Evolutionary conservation across 2,113 vertebrate species (phyloP).

Genomic region (Aptenodytes forsteri): DNA sequence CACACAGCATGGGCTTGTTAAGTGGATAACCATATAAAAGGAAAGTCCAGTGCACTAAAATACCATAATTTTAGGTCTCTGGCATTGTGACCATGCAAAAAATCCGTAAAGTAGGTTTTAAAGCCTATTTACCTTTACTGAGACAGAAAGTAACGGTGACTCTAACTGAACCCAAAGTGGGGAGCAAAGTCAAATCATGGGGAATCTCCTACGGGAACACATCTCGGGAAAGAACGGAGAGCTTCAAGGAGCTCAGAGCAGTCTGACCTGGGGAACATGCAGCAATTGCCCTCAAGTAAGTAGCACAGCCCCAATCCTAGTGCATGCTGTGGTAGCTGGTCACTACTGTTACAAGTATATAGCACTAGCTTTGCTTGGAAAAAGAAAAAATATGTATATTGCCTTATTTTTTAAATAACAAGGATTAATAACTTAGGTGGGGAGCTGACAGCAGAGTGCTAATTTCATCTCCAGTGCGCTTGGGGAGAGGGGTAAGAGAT

Average conservation of each 20-base stretch:
- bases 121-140: neutral
- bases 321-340: neutral
- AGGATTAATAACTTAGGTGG: neutral
- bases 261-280: neutral
- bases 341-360: neutral
- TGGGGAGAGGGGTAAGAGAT: neutral
- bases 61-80: neutral
- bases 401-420: neutral
- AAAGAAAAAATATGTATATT: neutral
- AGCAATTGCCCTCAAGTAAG: neutral
- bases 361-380: neutral
- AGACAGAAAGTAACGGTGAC: neutral
- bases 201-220: accelerated
- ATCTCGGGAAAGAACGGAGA: neutral
- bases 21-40: neutral
- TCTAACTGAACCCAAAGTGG: neutral
- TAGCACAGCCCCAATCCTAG: neutral
- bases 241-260: neutral
- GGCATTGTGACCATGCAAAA: neutral
- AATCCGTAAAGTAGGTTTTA: neutral
- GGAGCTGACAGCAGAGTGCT: neutral
- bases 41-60: neutral
- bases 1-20: neutral
- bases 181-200: neutral
- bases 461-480: neutral